Evolutionary conservation across 2,797 vertebrate species (phyloP).

Genomic region (Onychomys torridus): DNA sequence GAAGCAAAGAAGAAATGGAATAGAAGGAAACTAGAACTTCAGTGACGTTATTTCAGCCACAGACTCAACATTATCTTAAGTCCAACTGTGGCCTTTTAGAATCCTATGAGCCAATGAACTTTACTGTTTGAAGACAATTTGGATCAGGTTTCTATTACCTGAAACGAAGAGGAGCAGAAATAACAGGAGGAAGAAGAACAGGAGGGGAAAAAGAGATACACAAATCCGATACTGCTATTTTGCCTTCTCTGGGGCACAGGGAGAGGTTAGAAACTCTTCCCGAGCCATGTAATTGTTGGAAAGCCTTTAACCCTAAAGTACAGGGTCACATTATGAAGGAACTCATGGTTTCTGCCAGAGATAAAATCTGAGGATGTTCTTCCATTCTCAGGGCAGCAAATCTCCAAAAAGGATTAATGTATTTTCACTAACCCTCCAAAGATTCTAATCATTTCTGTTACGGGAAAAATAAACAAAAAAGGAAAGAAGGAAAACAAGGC

Average conservation of each 20-base stretch:
- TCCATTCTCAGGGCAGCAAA: slow-evolving; percentile 52
- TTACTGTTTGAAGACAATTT: slow-evolving; percentile 31
- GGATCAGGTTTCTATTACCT: not conserved
- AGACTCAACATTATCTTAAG: slow-evolving; percentile 24
- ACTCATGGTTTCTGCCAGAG: slow-evolving; percentile 22
- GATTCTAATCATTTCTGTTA: slow-evolving; percentile 35
- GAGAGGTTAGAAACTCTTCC: not conserved
- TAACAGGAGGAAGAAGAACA: not conserved
- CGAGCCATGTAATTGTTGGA: not conserved
- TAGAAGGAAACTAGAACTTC: not conserved
- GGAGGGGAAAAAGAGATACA: not conserved
- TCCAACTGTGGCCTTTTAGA: slow-evolving; percentile 9
- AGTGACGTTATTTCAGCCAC: not conserved
- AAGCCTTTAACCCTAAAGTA: slow-evolving; percentile 11
- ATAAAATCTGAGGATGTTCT: not conserved
- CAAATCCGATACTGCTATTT: not conserved
- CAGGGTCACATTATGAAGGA: not conserved
- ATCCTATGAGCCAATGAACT: not conserved
- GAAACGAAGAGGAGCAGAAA: not conserved
- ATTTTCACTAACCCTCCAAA: slow-evolving; percentile 48
- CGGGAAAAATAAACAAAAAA: slow-evolving; percentile 1
- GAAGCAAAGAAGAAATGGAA: not conserved
- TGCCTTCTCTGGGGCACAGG: not conserved
- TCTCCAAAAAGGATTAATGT: not conserved
- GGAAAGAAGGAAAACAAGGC: not conserved